These are phyloP conservation scores for Microplitis demolitor DNA, from an alignment of 1,140 invertebrate genomes.

Conservation along the genomic window DNA sequence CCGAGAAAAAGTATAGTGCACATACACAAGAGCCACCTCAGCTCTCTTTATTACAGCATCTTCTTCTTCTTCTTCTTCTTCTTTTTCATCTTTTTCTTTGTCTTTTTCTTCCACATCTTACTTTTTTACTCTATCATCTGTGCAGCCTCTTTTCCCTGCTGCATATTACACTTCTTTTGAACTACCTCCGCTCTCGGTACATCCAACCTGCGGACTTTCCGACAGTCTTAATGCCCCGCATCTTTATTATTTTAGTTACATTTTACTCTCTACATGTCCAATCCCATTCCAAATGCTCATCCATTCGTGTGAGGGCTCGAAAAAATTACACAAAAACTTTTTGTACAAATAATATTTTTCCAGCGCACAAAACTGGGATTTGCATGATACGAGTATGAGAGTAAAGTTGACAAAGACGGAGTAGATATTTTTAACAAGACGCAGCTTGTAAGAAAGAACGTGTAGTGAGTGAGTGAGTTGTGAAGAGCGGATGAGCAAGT, in stretches of 20 bases:
- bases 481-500: constrained; percentile 33
- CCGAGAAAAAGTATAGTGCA: constrained; percentile 8
- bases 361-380: too few species aligned
- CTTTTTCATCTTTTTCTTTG: background rate
- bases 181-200: too few species aligned
- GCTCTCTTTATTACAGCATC: background rate
- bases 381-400: background rate
- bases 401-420: constrained; percentile 27
- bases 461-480: constrained; percentile 21
- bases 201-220: background rate
- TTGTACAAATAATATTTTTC: too few species aligned
- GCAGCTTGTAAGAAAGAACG: constrained; percentile 17
- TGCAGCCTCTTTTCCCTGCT: background rate
- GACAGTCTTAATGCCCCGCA: background rate
- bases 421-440: constrained; percentile 44
- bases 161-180: too few species aligned
- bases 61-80: constrained; percentile 11
- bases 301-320: too few species aligned
- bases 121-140: background rate
- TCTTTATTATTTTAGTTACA: background rate
- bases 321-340: too few species aligned
- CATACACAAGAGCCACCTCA: constrained; percentile 11
- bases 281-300: too few species aligned
- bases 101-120: background rate
- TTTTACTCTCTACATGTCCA: too few species aligned